Evolutionary conservation across 2,113 vertebrate species (phyloP).

Genomic region (Microtus ochrogaster): DNA sequence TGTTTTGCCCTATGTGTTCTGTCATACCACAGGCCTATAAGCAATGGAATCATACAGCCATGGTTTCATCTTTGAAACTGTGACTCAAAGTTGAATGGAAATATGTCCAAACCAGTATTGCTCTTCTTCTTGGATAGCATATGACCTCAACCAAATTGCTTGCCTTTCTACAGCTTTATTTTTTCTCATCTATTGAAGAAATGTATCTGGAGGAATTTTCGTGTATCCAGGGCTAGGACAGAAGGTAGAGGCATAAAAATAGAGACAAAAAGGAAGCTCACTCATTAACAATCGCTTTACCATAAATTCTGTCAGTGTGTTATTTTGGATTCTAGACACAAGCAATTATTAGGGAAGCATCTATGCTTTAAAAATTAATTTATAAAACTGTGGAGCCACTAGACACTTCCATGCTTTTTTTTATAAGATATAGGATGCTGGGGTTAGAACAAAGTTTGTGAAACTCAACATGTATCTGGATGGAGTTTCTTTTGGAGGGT

Average conservation of each 20-base stretch:
- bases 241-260: not conserved
- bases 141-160: not conserved
- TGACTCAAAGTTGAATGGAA: not conserved
- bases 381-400: not conserved
- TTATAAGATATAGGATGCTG: not conserved
- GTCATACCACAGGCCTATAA: not conserved
- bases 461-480: not conserved
- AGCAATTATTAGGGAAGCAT: not conserved
- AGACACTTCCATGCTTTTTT: not conserved
- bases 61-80: not conserved
- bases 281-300: not conserved
- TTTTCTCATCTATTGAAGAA: conserved; percentile 4
- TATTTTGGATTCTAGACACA: not conserved
- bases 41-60: not conserved
- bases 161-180: not conserved
- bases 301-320: not conserved
- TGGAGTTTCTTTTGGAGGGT: not conserved
- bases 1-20: not conserved
- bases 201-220: not conserved
- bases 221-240: rapidly evolving
- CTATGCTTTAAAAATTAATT: not conserved
- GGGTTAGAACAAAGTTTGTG: not conserved
- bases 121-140: not conserved
- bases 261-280: rapidly evolving
- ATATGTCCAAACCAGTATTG: not conserved